Percentiles rank a stretch among this genome's conserved stretches.
phyloP scores from a whole-genome alignment of 1,140 invertebrate species.

The Asbolus verrucosus region DNA sequence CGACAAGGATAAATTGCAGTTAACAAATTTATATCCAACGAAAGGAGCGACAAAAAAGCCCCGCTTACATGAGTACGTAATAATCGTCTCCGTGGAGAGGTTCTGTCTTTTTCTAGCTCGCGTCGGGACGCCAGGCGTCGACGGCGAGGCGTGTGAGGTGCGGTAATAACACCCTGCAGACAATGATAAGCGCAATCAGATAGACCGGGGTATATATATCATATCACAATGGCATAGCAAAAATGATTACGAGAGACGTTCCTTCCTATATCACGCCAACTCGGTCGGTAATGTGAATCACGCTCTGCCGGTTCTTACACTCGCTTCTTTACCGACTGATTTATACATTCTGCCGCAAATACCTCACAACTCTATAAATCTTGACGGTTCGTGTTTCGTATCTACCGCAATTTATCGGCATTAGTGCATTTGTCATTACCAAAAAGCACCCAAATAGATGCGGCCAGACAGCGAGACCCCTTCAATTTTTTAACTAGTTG shows the following conservation, averaged over 20 bases:
- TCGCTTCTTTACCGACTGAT: slow-evolving; percentile 58
- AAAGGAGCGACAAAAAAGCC: slow-evolving; percentile 45
- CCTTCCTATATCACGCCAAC: slow-evolving; percentile 61
- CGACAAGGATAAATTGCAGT: slow-evolving; percentile 50
- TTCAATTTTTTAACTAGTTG: no score
- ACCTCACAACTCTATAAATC: slow-evolving; percentile 49
- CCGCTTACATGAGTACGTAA: slow-evolving; percentile 38
- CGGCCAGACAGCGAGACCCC: no score
- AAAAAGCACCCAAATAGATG: background rate
- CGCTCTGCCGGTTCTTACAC: slow-evolving; percentile 61
- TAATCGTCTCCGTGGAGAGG: slow-evolving; percentile 31
- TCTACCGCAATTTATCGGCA: slow-evolving; percentile 39
- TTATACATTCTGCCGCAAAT: slow-evolving; percentile 59
- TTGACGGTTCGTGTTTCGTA: slow-evolving; percentile 38
- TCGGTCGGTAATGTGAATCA: slow-evolving; percentile 61
- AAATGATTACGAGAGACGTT: slow-evolving; percentile 64
- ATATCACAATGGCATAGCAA: slow-evolving; percentile 62
- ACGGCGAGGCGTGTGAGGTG: slow-evolving; percentile 49
- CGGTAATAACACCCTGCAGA: slow-evolving; percentile 59
- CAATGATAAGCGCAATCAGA: slow-evolving; percentile 60
- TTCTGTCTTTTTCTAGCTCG: slow-evolving; percentile 42
- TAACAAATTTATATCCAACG: slow-evolving; percentile 51
- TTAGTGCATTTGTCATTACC: slow-evolving; percentile 32
- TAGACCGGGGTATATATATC: slow-evolving; percentile 60
- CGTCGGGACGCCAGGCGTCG: slow-evolving; percentile 13